Evolutionary conservation across 2,888 invertebrate species (phyloP).

Genomic region (Cryptocephalus primarius): DNA sequence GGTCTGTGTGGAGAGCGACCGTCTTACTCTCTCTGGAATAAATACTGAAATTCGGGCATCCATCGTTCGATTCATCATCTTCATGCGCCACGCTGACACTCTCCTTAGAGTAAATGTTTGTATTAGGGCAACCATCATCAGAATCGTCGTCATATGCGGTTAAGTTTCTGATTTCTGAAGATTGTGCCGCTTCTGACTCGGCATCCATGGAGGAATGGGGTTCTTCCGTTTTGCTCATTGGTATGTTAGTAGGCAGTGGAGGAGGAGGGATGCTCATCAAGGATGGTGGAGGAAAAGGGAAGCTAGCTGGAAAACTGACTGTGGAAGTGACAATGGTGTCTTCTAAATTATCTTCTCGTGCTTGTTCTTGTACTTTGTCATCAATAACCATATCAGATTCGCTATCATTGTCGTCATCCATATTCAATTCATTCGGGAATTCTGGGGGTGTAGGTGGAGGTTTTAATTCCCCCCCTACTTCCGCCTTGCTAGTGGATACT

Average conservation of each 20-base stretch:
- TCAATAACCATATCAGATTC: constrained; percentile 49
- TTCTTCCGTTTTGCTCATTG: background rate
- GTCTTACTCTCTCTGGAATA: constrained; percentile 74
- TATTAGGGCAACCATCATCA: constrained; percentile 62
- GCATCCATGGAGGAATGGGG: constrained; percentile 15
- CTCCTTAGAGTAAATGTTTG: constrained; percentile 71
- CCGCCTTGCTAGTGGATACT: constrained; percentile 29
- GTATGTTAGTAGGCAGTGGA: background rate
- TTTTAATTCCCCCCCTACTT: constrained; percentile 15
- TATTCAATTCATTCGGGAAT: constrained; percentile 20
- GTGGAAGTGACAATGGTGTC: constrained; percentile 23
- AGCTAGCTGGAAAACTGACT: constrained; percentile 7
- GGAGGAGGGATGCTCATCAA: background rate
- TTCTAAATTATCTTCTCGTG: constrained; percentile 20
- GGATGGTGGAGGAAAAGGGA: background rate
- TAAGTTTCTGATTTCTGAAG: constrained; percentile 15
- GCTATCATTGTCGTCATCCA: constrained; percentile 37
- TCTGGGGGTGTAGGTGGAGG: constrained; percentile 12
- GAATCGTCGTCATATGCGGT: constrained; percentile 16
- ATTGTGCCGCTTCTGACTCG: constrained; percentile 26
- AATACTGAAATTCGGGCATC: constrained; percentile 77
- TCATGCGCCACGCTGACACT: constrained; percentile 37
- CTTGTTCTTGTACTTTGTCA: constrained; percentile 24
- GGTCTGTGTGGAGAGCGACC: constrained; percentile 48
- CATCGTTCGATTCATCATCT: constrained; percentile 50